Evolutionary conservation across 2,113 vertebrate species (phyloP).

Genomic region (Spea multiplicata): DNA sequence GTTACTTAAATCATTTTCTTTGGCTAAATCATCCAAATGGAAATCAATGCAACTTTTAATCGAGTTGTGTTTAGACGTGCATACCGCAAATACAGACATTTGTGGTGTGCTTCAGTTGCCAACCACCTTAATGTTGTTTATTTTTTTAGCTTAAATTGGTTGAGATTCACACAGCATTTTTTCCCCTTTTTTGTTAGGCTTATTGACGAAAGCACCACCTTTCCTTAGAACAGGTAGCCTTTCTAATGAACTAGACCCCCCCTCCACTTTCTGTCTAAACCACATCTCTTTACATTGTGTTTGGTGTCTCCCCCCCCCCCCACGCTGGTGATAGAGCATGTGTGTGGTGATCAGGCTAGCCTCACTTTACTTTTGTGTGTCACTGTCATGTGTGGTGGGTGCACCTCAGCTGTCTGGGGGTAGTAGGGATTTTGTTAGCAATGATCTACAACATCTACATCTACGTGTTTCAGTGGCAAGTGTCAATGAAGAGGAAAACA

Average conservation of each 20-base stretch:
- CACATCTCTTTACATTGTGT: background rate
- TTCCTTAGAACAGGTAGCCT: slow-evolving; percentile 90
- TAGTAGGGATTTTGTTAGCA: background rate
- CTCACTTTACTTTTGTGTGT: background rate
- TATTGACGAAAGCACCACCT: slow-evolving; percentile 83
- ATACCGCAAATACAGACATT: too few species aligned
- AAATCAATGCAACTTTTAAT: too few species aligned
- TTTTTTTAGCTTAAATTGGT: slow-evolving; percentile 5
- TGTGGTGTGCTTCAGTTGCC: too few species aligned
- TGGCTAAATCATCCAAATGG: too few species aligned
- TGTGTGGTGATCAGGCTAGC: background rate
- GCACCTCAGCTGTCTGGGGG: background rate
- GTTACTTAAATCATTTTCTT: too few species aligned
- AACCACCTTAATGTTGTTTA: background rate
- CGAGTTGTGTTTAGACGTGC: too few species aligned
- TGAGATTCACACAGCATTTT: slow-evolving; percentile 55
- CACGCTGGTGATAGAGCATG: background rate
- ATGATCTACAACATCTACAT: background rate
- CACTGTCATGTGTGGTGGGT: background rate
- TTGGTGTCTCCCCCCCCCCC: background rate
- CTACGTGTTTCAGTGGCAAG: background rate
- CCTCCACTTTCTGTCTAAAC: background rate
- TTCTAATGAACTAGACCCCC: slow-evolving; percentile 49
- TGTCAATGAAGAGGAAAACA: background rate
- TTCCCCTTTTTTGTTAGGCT: slow-evolving; percentile 79